Base-by-base conservation (phyloP, 2,113 vertebrate genomes). In the Mastomys natalensis region DNA sequence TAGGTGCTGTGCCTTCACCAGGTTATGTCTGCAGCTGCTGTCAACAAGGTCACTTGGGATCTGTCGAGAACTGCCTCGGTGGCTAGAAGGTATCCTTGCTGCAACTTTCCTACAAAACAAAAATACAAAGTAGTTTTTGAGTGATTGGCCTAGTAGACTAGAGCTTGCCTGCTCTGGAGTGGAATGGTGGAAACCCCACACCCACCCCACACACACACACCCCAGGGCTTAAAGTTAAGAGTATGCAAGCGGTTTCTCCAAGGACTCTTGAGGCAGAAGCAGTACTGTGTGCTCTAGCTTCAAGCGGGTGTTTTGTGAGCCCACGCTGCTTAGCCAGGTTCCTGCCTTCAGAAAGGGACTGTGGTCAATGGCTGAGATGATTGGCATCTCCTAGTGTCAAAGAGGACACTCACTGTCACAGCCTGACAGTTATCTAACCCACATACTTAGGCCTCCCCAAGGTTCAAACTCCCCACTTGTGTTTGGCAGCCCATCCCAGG, bases 31-130 rank as follows among this genome's bases (percentile, higher is more conserved):
- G 0, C 26, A 40, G 80, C 37, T 0, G 8, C 53, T 7, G 53
- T 34, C 62, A 3, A 29, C 31, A 24, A 11, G 4, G 62, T 74
- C 34, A 0, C 26, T 8, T 66, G 5, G 62, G 43, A 7, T 55
- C 43, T 4, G 22, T 34, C 5, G 0, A 43, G 68, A 74, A 24
- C 37, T 40, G 90, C 10, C 87, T 97, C 7, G 66, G 78, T 85
- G 82, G 85, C 31, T 97, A 95, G 90, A 87, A 81, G 51, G 64
- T 81, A 7, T 97, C 98, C 95, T 98, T 97, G 96, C 97, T 98
- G 93, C 98, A 99, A 97, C 96, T 98, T 37, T 98, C 98, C 99
- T 99, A 90, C 93, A 98, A 95, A 53, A 19, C 48, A 78, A 29
- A 26, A 82, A 97, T 6, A 82, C 17, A 93, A 58, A 2, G 1